phyloP scores from a whole-genome alignment of 2,797 vertebrate species.

The Rhadinocentrus ornatus region DNA sequence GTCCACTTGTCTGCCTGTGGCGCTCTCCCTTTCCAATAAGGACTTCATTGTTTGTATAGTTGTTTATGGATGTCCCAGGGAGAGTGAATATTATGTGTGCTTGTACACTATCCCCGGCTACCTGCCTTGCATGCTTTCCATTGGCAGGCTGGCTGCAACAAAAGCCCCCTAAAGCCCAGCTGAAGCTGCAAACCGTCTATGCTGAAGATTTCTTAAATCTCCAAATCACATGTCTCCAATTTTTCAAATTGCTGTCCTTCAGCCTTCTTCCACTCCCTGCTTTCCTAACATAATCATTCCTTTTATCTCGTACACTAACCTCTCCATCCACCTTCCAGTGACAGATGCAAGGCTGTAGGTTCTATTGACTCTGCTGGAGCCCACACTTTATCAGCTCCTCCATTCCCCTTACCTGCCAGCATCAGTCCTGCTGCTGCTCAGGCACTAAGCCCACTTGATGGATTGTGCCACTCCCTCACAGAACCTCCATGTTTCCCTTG shows the following conservation, averaged over 20 bases:
- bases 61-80: constrained; percentile 73
- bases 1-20: constrained; percentile 70
- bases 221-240: constrained; percentile 34
- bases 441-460: constrained; percentile 86
- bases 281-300: constrained; percentile 43
- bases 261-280: constrained; percentile 32
- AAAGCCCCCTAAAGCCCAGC: constrained; percentile 20
- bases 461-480: constrained; percentile 80
- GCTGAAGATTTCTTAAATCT: constrained; percentile 34
- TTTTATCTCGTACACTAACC: constrained; percentile 48
- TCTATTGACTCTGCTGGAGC: constrained; percentile 86
- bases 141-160: constrained; percentile 12
- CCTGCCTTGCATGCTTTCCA: constrained; percentile 6
- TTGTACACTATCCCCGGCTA: constrained; percentile 26
- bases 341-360: constrained; percentile 73
- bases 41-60: constrained; percentile 79
- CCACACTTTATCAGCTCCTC: constrained; percentile 87
- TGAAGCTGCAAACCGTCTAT: background rate
- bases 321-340: constrained; percentile 61
- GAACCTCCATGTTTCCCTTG: constrained; percentile 55
- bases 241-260: constrained; percentile 45
- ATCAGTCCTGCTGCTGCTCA: constrained; percentile 81
- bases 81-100: constrained; percentile 66
- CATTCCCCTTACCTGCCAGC: constrained; percentile 69
- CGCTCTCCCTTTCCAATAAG: constrained; percentile 69